phyloP scores from a whole-genome alignment of 2,113 vertebrate species.

The Uria aalge region DNA sequence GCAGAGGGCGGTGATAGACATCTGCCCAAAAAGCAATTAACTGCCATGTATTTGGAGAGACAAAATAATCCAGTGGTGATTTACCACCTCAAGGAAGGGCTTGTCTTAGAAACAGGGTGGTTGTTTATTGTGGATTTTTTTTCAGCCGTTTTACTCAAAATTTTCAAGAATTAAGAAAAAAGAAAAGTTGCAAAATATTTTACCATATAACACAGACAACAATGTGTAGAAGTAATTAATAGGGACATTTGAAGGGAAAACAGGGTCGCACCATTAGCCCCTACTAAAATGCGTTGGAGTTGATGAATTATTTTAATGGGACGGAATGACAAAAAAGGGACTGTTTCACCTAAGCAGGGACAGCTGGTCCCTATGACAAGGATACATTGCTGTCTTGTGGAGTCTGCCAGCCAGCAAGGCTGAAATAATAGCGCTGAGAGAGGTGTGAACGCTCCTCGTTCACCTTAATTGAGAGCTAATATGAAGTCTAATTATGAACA shows the following conservation, averaged over 20 bases:
- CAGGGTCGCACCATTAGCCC: slow-evolving; percentile 41
- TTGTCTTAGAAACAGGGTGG: neutral
- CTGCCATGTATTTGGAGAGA: neutral
- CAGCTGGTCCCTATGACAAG: slow-evolving; percentile 70
- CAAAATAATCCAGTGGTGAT: neutral
- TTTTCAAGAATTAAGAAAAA: neutral
- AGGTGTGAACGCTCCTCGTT: slow-evolving; percentile 42
- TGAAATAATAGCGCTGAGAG: slow-evolving; percentile 55
- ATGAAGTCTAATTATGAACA: slow-evolving; percentile 49
- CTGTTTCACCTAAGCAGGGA: slow-evolving; percentile 57
- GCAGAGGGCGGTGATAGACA: neutral
- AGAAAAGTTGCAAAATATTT: neutral
- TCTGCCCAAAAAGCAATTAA: slow-evolving; percentile 24
- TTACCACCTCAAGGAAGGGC: neutral
- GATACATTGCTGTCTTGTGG: slow-evolving; percentile 61
- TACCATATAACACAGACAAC: neutral
- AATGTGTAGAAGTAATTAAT: slow-evolving; percentile 9
- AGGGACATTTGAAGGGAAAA: slow-evolving; percentile 51
- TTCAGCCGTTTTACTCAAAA: neutral
- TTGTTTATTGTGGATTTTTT: neutral
- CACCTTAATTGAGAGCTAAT: slow-evolving; percentile 66
- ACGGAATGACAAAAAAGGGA: slow-evolving; percentile 68
- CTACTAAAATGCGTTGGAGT: slow-evolving; percentile 3
- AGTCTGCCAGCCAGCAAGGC: slow-evolving; percentile 60
- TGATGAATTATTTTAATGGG: slow-evolving; percentile 70